Percentiles rank a stretch among this genome's conserved stretches.
These are phyloP conservation scores for Athene cunicularia DNA, from an alignment of 2,113 vertebrate genomes.

Conservation along the genomic window DNA sequence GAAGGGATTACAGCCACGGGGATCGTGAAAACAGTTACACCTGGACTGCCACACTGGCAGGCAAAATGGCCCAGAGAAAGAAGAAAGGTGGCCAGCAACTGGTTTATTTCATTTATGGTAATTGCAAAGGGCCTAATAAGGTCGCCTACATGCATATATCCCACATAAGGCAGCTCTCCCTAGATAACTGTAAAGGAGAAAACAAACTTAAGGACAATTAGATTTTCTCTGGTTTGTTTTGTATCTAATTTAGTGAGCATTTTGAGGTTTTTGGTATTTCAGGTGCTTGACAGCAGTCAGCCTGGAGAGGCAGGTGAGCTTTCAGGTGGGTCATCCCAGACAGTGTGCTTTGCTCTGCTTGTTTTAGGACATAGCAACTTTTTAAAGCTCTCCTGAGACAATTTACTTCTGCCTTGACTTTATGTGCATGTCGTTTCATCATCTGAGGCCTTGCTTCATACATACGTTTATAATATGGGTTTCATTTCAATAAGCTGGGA, in stretches of 20 bases:
- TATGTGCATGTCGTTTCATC: slow-evolving; percentile 62
- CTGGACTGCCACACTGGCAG: not conserved
- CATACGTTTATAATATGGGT: slow-evolving; percentile 76
- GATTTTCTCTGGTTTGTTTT: not conserved
- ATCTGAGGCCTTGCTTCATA: slow-evolving; percentile 67
- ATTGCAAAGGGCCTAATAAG: not conserved
- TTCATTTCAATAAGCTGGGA: slow-evolving; percentile 82
- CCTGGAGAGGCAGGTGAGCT: not conserved
- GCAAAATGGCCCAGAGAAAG: not conserved
- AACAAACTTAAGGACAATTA: not conserved
- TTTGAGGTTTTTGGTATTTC: not conserved
- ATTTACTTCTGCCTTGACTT: slow-evolving; percentile 59
- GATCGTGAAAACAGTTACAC: fast-evolving
- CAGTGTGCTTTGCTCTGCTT: not conserved
- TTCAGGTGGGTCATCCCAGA: not conserved
- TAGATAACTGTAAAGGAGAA: not conserved
- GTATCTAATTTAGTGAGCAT: not conserved
- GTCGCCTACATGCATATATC: not conserved
- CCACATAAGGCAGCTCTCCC: not conserved
- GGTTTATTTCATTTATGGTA: not conserved
- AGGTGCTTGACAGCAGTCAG: not conserved
- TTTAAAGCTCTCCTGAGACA: slow-evolving; percentile 42
- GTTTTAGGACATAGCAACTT: not conserved
- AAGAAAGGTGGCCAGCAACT: not conserved
- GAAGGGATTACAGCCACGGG: fast-evolving